Evolutionary conservation across 2,888 invertebrate genomes (phyloP), one percentile per base, ranked within the genome.

Genomic region (Trimorus sp.): DNA sequence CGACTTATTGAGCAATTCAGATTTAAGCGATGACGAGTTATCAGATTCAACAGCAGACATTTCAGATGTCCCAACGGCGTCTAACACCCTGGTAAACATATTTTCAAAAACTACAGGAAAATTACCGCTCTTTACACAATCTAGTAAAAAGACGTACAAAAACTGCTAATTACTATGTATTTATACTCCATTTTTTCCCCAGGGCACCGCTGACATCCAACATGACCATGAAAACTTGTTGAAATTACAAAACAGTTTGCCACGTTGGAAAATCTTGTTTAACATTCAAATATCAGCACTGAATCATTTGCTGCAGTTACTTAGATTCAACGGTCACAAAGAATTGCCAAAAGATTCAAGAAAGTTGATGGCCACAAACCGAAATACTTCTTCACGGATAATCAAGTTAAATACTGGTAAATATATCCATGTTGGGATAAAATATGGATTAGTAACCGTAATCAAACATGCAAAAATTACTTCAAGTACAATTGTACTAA

Each of bases 21-120:
- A 63, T 51, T 37, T 51, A 51, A 63, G 63, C 38, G 51, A 49
- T 14, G 63, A 63, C 12, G 63, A 63, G 12, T 51, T 37, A 37
- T 51, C 63, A 51, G 37, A 63, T 8, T 63, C 63, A 6, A 14
- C 15, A 9, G 0, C 62, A 63, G 63, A 63, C 51, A 51, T 7
- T 42, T 48, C 48, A n/a, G n/a, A n/a, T n/a, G n/a, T n/a, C n/a
- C n/a, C n/a, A n/a, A n/a, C n/a, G n/a, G n/a, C n/a, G n/a, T n/a
- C n/a, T n/a, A n/a, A n/a, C n/a, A n/a, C n/a, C n/a, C n/a, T n/a
- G n/a, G n/a, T n/a, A n/a, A n/a, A n/a, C n/a, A n/a, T n/a, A n/a
- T n/a, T n/a, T n/a, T n/a, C n/a, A n/a, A n/a, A n/a, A n/a, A n/a
- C n/a, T n/a, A n/a, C n/a, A n/a, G n/a, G n/a, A n/a, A n/a, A n/a